phyloP scores from a whole-genome alignment of 2,113 vertebrate genomes.

The Leucopsar rothschildi region DNA sequence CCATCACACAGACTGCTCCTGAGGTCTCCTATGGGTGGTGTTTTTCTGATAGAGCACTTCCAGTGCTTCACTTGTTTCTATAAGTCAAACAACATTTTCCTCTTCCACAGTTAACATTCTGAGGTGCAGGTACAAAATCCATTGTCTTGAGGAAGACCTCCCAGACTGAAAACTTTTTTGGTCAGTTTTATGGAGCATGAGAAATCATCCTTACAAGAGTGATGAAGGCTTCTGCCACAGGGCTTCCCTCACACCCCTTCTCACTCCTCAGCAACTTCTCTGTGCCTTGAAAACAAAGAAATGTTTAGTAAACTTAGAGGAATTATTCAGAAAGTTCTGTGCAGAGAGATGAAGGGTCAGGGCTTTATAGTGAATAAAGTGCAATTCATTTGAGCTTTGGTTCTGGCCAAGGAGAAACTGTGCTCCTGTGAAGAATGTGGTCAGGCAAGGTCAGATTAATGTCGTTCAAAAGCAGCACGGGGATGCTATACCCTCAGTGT shows the following conservation, averaged over 20 bases:
- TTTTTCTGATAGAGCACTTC: neutral
- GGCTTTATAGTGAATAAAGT: constrained; percentile 1
- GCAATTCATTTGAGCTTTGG: neutral
- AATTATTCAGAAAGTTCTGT: neutral
- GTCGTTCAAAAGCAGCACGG: neutral
- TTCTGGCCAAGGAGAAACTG: neutral
- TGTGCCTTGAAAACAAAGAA: neutral
- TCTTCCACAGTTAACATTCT: neutral
- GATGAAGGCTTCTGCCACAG: neutral
- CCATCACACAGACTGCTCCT: neutral
- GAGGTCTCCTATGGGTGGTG: neutral
- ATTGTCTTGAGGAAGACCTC: neutral
- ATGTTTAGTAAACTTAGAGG: neutral
- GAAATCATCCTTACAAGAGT: neutral
- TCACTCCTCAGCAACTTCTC: neutral
- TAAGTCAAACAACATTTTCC: neutral
- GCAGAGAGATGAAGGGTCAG: neutral
- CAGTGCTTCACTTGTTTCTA: neutral
- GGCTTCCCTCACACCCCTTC: neutral
- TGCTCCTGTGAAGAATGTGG: constrained; percentile 17
- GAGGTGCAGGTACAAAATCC: neutral
- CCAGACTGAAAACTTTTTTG: neutral
- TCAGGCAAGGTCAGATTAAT: constrained; percentile 28
- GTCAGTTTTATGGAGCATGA: rapidly evolving
- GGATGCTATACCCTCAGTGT: neutral